These are phyloP conservation scores for Actinernus sp. DNA, from an alignment of 92 coral and sea anemone genomes.

Conservation along the genomic window DNA sequence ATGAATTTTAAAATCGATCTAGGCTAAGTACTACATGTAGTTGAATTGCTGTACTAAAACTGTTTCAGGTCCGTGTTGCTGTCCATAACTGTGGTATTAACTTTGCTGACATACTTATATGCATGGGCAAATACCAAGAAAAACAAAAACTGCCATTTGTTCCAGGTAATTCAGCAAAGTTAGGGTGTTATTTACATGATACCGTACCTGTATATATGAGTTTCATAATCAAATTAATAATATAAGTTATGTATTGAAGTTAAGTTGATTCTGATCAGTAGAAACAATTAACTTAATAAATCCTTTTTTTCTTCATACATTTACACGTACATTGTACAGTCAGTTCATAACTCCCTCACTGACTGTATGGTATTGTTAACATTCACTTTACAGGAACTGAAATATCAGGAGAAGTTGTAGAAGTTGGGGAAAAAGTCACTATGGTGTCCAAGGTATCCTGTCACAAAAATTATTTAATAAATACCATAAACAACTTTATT, in stretches of 20 bases:
- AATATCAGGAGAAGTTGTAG: constrained; percentile 90
- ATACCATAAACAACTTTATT: too few species aligned
- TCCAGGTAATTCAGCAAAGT: constrained; percentile 74
- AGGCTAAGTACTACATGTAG: neutral
- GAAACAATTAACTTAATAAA: too few species aligned
- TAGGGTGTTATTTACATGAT: too few species aligned
- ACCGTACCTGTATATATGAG: too few species aligned
- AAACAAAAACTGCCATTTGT: constrained; percentile 89
- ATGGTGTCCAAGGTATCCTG: constrained; percentile 86
- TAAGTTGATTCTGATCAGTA: too few species aligned
- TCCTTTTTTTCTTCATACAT: neutral
- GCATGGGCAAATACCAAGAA: constrained; percentile 94
- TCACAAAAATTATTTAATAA: too few species aligned
- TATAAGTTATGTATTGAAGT: too few species aligned
- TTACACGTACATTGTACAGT: neutral
- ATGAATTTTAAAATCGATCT: too few species aligned
- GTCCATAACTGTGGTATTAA: constrained; percentile 93
- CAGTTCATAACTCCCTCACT: neutral
- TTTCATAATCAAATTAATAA: too few species aligned
- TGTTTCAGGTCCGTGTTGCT: constrained; percentile 83
- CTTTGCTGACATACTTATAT: constrained; percentile 88
- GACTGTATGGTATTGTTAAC: neutral
- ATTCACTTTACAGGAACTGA: constrained; percentile 69
- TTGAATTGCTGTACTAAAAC: neutral
- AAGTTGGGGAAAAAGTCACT: constrained; percentile 85